Conservation (phyloP, 2,797 vertebrate genomes). For the Hippocampus kuda region DNA sequence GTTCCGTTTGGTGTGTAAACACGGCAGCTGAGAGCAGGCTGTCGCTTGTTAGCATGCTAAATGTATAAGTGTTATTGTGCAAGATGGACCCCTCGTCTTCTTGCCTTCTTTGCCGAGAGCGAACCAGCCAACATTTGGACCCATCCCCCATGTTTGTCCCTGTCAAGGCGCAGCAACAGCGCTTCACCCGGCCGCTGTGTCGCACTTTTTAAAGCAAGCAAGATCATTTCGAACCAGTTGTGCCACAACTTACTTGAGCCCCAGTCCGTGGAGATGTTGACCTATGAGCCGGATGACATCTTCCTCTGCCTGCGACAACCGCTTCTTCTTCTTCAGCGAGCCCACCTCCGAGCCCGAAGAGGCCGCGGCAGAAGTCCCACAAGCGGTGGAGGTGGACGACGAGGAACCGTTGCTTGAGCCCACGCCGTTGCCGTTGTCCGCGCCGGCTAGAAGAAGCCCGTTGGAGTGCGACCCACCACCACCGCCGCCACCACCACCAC, state of each 20-base stretch:
- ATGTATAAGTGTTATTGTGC: slow-evolving; percentile 61
- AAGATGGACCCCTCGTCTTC: slow-evolving; percentile 69
- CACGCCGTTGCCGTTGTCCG: slow-evolving; percentile 69
- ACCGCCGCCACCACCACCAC: slow-evolving; percentile 52
- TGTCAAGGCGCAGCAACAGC: slow-evolving; percentile 53
- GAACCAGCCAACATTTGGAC: slow-evolving; percentile 48
- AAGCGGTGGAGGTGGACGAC: slow-evolving; percentile 35
- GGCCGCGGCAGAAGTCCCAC: slow-evolving; percentile 60
- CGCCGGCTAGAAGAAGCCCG: slow-evolving; percentile 67
- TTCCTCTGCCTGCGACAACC: slow-evolving; percentile 91
- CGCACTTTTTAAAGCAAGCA: slow-evolving; percentile 20
- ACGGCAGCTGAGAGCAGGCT: slow-evolving; percentile 43
- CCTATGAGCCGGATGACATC: slow-evolving; percentile 98
- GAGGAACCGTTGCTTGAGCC: slow-evolving; percentile 78
- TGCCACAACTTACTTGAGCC: slow-evolving; percentile 89
- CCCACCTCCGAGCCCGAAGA: slow-evolving; percentile 69
- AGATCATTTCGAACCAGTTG: slow-evolving; percentile 16
- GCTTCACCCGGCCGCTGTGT: slow-evolving; percentile 33
- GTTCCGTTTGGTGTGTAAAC: slow-evolving; percentile 30
- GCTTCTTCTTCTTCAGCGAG: slow-evolving; percentile 90
- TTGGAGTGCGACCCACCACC: slow-evolving; percentile 66
- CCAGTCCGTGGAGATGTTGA: slow-evolving; percentile 93
- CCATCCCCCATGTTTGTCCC: slow-evolving; percentile 70
- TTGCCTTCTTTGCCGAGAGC: slow-evolving; percentile 56
- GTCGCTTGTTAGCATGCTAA: slow-evolving; percentile 33